A percentile compares a stretch with the other conserved stretches of the same genome.
Conservation (phyloP, 1,140 invertebrate genomes). For the Achatina immaculata region DNA sequence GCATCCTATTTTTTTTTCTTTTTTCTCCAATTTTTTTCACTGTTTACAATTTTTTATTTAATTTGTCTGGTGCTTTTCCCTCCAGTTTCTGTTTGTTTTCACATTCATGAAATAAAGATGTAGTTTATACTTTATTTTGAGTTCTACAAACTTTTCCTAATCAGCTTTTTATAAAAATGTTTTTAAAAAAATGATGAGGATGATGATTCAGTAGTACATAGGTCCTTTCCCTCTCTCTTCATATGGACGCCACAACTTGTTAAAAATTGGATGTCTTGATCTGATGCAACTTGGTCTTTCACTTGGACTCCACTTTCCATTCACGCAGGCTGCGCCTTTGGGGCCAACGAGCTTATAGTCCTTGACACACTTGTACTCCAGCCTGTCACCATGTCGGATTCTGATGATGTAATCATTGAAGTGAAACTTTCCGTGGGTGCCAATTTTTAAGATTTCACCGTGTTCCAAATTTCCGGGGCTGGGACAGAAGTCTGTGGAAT, state of each 20-base stretch:
- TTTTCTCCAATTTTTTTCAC: no score
- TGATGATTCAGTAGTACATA: not conserved
- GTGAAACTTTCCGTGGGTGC: conserved; percentile 49
- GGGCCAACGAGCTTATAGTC: conserved; percentile 89
- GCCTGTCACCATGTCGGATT: conserved; percentile 75
- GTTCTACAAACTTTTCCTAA: no score
- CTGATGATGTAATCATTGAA: conserved; percentile 58
- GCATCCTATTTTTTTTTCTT: no score
- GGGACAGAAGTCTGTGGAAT: conserved; percentile 52
- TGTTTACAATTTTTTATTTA: no score
- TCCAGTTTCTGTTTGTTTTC: no score
- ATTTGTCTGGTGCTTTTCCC: no score
- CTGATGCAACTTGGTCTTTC: conserved; percentile 45
- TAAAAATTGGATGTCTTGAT: conserved; percentile 50
- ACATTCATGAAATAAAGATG: no score
- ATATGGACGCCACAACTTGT: conserved; percentile 49
- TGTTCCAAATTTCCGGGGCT: conserved; percentile 57
- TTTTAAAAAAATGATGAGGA: no score
- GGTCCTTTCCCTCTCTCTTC: conserved; percentile 41
- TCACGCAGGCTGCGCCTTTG: conserved; percentile 91
- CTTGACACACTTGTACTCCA: conserved; percentile 91
- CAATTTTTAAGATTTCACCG: conserved; percentile 60
- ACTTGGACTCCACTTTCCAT: conserved; percentile 86
- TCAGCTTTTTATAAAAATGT: no score
- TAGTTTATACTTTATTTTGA: no score